Percentiles rank a stretch among this genome's conserved stretches.
phyloP scores from a whole-genome alignment of 2,797 vertebrate genomes.

The Sebastes trivittatus region DNA sequence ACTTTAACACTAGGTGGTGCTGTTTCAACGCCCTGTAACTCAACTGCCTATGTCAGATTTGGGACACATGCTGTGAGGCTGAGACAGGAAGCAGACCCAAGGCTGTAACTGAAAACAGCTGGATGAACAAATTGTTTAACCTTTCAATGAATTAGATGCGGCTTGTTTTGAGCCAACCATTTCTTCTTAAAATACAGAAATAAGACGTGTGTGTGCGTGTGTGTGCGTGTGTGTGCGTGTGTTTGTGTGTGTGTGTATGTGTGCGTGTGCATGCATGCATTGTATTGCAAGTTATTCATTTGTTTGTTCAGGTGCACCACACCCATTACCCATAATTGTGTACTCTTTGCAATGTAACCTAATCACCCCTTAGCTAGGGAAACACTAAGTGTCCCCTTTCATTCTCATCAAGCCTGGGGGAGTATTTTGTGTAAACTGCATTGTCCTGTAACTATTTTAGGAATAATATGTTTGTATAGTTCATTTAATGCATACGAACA shows the following conservation, averaged over 20 bases:
- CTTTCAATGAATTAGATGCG: not conserved
- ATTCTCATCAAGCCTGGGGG: not conserved
- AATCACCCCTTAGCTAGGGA: not conserved
- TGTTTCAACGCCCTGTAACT: conserved; percentile 4
- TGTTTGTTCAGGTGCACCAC: conserved; percentile 37
- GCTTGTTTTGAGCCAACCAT: not conserved
- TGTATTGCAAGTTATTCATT: not conserved
- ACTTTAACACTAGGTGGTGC: conserved; percentile 46
- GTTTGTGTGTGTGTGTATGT: not conserved
- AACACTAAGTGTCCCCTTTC: not conserved
- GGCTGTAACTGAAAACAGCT: not conserved
- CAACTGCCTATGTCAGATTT: not conserved
- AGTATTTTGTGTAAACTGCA: not conserved
- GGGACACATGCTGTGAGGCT: not conserved
- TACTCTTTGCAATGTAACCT: conserved; percentile 14
- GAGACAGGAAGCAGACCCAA: not conserved
- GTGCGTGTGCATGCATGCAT: not conserved
- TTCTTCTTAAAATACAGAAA: not conserved
- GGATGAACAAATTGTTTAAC: not conserved
- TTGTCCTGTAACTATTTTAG: not conserved
- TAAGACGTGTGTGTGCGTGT: not conserved
- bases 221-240: not conserved
- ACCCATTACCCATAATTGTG: conserved; percentile 19
- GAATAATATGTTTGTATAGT: not conserved
- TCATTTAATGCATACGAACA: not conserved